Conservation (phyloP, 1,140 invertebrate species). For the Procambarus clarkii region DNA sequence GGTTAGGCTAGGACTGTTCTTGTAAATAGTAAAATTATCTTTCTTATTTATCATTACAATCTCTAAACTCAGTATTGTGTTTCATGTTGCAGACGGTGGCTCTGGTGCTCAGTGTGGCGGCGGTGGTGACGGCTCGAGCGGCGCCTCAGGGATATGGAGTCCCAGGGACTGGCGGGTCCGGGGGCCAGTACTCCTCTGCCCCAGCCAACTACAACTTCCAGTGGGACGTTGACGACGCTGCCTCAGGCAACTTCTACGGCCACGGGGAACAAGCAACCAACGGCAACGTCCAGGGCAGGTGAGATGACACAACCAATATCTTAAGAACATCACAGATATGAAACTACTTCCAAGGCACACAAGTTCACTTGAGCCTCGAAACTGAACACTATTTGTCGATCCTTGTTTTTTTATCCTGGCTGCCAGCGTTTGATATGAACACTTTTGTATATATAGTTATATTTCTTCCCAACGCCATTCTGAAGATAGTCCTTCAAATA, state of each 20-base stretch:
- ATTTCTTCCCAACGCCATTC: too few relatives aligned
- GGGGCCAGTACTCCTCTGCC: background rate
- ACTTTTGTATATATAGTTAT: too few relatives aligned
- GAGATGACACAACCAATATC: background rate
- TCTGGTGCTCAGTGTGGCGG: background rate
- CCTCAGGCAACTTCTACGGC: slow-evolving; percentile 50
- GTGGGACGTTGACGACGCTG: slow-evolving; percentile 31
- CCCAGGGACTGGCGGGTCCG: background rate
- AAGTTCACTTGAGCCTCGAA: too few relatives aligned
- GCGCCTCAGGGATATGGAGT: background rate
- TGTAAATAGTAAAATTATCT: too few relatives aligned
- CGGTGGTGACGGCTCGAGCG: background rate
- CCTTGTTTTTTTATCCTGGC: background rate
- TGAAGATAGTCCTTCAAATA: too few relatives aligned
- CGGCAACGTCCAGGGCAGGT: slow-evolving; percentile 30
- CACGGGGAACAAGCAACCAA: slow-evolving; percentile 42
- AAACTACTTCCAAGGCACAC: too few relatives aligned
- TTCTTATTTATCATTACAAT: too few relatives aligned
- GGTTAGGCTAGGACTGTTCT: too few relatives aligned
- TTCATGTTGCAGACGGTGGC: background rate
- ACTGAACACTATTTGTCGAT: background rate
- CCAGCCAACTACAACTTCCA: background rate
- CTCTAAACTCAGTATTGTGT: too few relatives aligned
- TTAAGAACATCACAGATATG: too few relatives aligned
- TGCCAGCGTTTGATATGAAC: too few relatives aligned